Evolutionary conservation across 2,797 vertebrate genomes (phyloP).

Genomic region (Hybognathus amarus): DNA sequence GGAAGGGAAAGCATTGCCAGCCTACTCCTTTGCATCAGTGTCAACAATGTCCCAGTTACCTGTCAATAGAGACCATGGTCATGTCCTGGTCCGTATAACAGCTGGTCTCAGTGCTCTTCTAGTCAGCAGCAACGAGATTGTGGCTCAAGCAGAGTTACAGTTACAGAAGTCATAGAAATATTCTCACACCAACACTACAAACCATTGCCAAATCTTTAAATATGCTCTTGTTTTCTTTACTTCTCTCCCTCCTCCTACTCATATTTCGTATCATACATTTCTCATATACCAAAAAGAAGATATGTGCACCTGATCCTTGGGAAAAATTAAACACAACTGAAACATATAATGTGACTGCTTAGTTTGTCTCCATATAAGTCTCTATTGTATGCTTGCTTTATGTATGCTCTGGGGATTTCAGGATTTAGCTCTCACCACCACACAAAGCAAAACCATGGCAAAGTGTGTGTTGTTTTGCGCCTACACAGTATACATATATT

Average conservation of each 20-base stretch:
- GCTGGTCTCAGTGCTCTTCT: conserved; percentile 24
- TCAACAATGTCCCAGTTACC: conserved; percentile 31
- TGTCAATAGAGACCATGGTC: conserved; percentile 21
- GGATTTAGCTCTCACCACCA: conserved; percentile 19
- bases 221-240: conserved; percentile 9
- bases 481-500: conserved; percentile 42
- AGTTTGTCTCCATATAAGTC: not conserved
- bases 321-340: conserved; percentile 19
- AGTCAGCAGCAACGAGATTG: not conserved
- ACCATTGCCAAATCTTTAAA: conserved; percentile 24
- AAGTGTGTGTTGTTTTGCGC: conserved; percentile 16
- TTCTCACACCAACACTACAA: not conserved
- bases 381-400: not conserved
- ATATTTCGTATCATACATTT: conserved; percentile 18
- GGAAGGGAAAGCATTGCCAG: not conserved
- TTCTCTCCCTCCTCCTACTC: conserved; percentile 26
- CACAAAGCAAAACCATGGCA: conserved; percentile 15
- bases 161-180: not conserved
- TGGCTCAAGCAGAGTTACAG: not conserved
- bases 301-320: not conserved
- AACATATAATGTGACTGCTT: not conserved
- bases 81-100: not conserved
- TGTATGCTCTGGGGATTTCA: conserved; percentile 17
- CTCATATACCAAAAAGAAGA: not conserved
- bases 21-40: conserved; percentile 8